phyloP scores from a whole-genome alignment of 2,113 vertebrate genomes.

The Nothoprocta perdicaria region DNA sequence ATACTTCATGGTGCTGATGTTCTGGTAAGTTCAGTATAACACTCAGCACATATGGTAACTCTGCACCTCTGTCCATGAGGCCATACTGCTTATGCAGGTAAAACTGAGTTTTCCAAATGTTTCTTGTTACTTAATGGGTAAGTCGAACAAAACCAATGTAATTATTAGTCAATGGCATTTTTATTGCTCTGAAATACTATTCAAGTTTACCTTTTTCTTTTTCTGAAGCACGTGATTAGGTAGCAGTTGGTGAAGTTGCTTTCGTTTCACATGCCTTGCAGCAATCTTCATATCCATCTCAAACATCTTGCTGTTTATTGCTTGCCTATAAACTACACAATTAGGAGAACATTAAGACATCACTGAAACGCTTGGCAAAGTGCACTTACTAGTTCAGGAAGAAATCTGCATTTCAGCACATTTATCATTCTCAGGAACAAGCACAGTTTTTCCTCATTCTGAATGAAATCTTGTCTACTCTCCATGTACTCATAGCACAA shows the following conservation, averaged over 20 bases:
- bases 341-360: slow-evolving; percentile 63
- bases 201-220: slow-evolving; percentile 83
- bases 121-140: neutral
- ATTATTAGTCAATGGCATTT: neutral
- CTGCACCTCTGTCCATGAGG: neutral
- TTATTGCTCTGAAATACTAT: neutral
- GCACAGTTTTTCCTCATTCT: neutral
- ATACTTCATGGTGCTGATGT: neutral
- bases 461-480: neutral
- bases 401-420: slow-evolving; percentile 7
- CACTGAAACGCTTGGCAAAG: slow-evolving; percentile 34
- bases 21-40: neutral
- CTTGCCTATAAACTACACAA: slow-evolving; percentile 90
- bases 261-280: slow-evolving; percentile 88
- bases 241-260: slow-evolving; percentile 86
- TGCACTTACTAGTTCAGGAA: slow-evolving; percentile 32
- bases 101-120: neutral
- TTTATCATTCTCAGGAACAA: neutral
- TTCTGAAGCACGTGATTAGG: slow-evolving; percentile 86
- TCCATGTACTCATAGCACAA: neutral
- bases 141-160: neutral
- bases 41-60: neutral
- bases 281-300: slow-evolving; percentile 91
- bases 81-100: neutral
- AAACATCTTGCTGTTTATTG: slow-evolving; percentile 91